Percentiles rank a stretch among this genome's conserved stretches.
These are phyloP conservation scores for Pollimyrus isidori DNA, from an alignment of 2,113 vertebrate species.

Conservation along the genomic window DNA sequence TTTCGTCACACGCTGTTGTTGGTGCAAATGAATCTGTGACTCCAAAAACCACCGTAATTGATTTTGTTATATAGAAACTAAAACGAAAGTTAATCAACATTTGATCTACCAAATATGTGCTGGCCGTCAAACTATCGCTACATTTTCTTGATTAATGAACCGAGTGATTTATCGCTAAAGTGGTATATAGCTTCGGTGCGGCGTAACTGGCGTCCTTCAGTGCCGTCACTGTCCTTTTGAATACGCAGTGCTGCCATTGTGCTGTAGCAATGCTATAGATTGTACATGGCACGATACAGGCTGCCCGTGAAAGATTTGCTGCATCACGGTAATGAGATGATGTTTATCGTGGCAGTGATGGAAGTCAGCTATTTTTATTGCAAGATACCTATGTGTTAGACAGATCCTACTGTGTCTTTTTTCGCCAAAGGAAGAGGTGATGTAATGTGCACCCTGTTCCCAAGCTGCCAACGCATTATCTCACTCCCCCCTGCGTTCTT, in stretches of 20 bases:
- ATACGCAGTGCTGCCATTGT: slow-evolving; percentile 19
- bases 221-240: not conserved
- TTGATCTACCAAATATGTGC: not conserved
- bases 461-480: not conserved
- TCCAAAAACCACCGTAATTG: not conserved
- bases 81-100: not conserved
- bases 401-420: not conserved
- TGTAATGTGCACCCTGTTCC: not conserved
- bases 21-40: not conserved
- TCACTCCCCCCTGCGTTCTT: not conserved
- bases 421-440: not conserved
- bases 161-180: not conserved
- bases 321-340: slow-evolving; percentile 37
- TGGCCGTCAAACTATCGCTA: not conserved
- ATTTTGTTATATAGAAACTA: not conserved
- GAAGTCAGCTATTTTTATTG: slow-evolving; percentile 27
- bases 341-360: slow-evolving; percentile 42
- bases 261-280: slow-evolving; percentile 32
- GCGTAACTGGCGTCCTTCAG: not conserved
- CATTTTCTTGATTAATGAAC: not conserved
- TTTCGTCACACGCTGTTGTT: not conserved
- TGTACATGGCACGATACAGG: slow-evolving; percentile 27
- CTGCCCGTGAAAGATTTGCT: slow-evolving; percentile 47
- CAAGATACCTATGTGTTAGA: not conserved
- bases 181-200: not conserved